Conservation (phyloP, 1,140 invertebrate genomes). For the Zaprionus kolodkinae region DNA sequence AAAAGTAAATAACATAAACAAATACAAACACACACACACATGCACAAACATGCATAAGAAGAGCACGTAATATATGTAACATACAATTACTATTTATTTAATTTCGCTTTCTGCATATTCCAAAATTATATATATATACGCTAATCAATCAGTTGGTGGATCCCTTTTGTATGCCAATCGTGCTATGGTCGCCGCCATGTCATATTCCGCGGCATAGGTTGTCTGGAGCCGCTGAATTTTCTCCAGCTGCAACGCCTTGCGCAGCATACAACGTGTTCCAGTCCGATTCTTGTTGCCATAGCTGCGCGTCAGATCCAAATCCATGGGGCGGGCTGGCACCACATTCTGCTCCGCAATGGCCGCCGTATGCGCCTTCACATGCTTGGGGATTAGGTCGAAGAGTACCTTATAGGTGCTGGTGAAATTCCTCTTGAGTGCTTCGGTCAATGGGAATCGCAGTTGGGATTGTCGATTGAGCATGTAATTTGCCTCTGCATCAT, state of each 20-base stretch:
- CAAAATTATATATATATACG: not conserved
- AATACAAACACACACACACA: not conserved
- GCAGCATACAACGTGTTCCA: not conserved
- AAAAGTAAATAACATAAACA: conserved; percentile 8
- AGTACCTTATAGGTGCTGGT: conserved; percentile 33
- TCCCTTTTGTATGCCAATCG: not conserved
- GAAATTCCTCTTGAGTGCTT: conserved; percentile 10
- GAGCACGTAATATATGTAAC: not conserved
- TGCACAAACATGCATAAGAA: too few relatives aligned
- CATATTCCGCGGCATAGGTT: conserved; percentile 22
- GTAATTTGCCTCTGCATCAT: conserved; percentile 8
- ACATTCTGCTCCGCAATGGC: not conserved
- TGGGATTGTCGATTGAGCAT: conserved; percentile 13
- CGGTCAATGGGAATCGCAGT: conserved; percentile 12
- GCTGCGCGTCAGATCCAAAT: conserved; percentile 28
- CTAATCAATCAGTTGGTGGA: not conserved
- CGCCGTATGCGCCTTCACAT: not conserved
- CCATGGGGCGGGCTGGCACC: not conserved
- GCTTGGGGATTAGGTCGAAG: conserved; percentile 22
- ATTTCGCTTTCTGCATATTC: not conserved
- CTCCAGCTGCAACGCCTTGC: not conserved
- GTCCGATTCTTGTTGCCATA: conserved; percentile 36
- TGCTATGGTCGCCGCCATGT: not conserved
- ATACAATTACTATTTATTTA: not conserved
- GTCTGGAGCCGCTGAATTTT: conserved; percentile 22